Conservation (phyloP, 2,113 vertebrate genomes). For the Rana temporaria region DNA sequence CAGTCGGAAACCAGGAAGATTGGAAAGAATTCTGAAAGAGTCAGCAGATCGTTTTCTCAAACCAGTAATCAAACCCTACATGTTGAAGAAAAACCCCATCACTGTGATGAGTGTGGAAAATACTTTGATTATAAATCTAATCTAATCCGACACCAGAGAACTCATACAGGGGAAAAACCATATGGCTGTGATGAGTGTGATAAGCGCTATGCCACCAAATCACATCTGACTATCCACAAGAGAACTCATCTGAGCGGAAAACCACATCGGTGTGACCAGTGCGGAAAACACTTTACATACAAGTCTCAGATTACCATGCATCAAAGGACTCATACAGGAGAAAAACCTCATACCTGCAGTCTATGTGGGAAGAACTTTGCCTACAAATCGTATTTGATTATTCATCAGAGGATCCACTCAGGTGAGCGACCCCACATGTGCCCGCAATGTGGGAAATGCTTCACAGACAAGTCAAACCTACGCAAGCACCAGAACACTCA, state of each 20-base stretch:
- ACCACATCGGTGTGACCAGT: conserved; percentile 75
- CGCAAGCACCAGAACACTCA: conserved; percentile 50
- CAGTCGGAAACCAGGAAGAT: not conserved
- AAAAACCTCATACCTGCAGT: conserved; percentile 49
- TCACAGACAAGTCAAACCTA: conserved; percentile 51
- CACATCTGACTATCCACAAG: conserved; percentile 55
- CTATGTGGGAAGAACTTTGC: conserved; percentile 58
- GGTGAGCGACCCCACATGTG: conserved; percentile 57
- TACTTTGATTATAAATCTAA: conserved; percentile 37
- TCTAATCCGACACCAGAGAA: conserved; percentile 30
- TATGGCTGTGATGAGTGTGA: conserved; percentile 58
- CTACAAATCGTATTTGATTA: conserved; percentile 48
- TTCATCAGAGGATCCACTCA: conserved; percentile 58
- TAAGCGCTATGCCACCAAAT: conserved; percentile 55
- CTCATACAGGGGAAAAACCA: conserved; percentile 52
- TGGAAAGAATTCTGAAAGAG: conserved; percentile 14
- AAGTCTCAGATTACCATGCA: conserved; percentile 76
- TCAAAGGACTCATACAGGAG: conserved; percentile 57
- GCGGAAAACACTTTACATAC: conserved; percentile 76
- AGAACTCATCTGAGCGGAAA: conserved; percentile 57
- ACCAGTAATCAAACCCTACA: not conserved
- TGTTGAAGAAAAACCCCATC: not conserved
- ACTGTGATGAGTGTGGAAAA: conserved; percentile 14
- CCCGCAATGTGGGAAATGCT: conserved; percentile 52
- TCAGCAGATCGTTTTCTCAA: not conserved